These are phyloP conservation scores for Coendou prehensilis DNA, from an alignment of 2,797 vertebrate genomes.

Conservation along the genomic window DNA sequence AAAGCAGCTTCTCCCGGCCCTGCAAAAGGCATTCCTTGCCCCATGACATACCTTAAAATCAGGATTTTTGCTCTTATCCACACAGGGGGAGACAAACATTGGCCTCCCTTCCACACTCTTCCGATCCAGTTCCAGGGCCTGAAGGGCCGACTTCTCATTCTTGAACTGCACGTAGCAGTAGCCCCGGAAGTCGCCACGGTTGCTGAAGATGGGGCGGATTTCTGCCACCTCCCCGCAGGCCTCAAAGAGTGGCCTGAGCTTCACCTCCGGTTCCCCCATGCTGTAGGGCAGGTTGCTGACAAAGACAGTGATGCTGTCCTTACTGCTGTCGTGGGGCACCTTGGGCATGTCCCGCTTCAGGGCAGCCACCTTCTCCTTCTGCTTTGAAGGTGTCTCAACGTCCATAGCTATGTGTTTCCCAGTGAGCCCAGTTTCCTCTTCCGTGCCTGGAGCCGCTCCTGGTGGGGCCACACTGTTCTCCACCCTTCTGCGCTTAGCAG, in stretches of 20 bases:
- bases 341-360: constrained; percentile 88
- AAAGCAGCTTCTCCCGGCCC: not conserved
- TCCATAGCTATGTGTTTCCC: constrained; percentile 86
- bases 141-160: constrained; percentile 89
- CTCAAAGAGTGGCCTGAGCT: constrained; percentile 92
- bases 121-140: constrained; percentile 95
- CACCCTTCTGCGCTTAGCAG: constrained; percentile 91
- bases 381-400: constrained; percentile 74
- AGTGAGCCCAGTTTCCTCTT: constrained; percentile 89
- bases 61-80: constrained; percentile 98
- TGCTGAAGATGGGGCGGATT: constrained; percentile 92
- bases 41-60: constrained; percentile 95
- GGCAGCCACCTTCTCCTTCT: constrained; percentile 87
- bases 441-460: constrained; percentile 88
- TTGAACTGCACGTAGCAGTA: constrained; percentile 97
- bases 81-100: constrained; percentile 98
- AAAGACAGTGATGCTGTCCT: constrained; percentile 94
- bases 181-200: constrained; percentile 94
- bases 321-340: constrained; percentile 91
- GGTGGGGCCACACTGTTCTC: constrained; percentile 84
- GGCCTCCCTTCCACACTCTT: constrained; percentile 94
- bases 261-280: constrained; percentile 93
- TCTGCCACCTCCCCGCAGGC: constrained; percentile 93
- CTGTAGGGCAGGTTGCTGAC: constrained; percentile 97
- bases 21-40: not conserved